Evolutionary conservation across 2,113 vertebrate species (phyloP), one percentile per base, ranked within the genome.

Genomic region (Balaeniceps rex): DNA sequence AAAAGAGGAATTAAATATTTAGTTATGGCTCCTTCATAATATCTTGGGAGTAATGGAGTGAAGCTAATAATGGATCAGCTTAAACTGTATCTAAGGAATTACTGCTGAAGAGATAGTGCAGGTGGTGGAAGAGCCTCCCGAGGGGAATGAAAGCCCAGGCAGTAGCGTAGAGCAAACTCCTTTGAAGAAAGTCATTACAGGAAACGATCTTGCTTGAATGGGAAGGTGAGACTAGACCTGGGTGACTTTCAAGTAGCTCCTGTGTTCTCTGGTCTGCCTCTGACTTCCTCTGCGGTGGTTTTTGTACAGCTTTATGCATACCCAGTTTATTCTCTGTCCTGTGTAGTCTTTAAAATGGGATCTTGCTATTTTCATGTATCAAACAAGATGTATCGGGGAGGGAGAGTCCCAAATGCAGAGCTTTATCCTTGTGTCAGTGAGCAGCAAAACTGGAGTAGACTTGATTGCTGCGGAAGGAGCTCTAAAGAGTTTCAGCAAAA

Each of bases 1-100:
- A 84, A 92, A 93, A 92, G 80, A 66, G 15, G 75, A 84, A 69
- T 97, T 79, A 92, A 89, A 71, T 95, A 60, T 69, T 94, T 94
- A 93, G 25, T 91, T 97, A 82, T 72, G 70, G 7, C 83, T 91
- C 34, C 28, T 88, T 88, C 33, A 19, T 52, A 79, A 23, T 84
- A 84, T 36, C 69, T 82, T 57, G 0, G 3, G 57, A 68, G 49
- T 75, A 87, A 69, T 79, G 93, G 52, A 78, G 69, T 65, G 83
- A 91, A 82, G 57, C 47, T 91, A 47, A 88, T 92, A 88, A 87
- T 84, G 80, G 74, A 91, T 87, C 77, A 65, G 38, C 65, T 94
- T 96, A 93, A 92, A 79, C 40, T 68, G 40, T 75, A 54, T 68
- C 57, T 81, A 49, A 93, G 92, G 80, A 95, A 90, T 92, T 94